Base-by-base conservation (phyloP, 2,888 invertebrate species). In the Thera obeliscata region DNA sequence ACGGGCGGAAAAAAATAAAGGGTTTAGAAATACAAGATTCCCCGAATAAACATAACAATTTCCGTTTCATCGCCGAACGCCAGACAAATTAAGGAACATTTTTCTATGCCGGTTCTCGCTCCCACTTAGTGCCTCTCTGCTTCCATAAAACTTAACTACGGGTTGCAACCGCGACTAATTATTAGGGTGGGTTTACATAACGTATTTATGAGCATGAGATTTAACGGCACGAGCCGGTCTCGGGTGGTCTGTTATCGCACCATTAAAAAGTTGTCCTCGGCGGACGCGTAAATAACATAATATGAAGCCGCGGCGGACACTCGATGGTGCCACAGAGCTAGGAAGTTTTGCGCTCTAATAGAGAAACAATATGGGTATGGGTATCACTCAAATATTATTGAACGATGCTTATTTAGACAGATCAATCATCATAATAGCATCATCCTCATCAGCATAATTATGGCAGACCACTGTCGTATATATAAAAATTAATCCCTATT, bases 181-280 rank as follows among this genome's bases (percentile, higher is more conserved):
- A 93, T 93, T 88, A 92, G 92, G 93, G 92, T 89, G 85, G 91
- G 92, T 91, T 93, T 92, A 92, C 93, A 93, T 93, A 91, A 90
- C 89, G 85, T 93, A 93, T 93, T 93, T 93, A 93, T 92, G 93
- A 90, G 88, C 87, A 85, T 81, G 89, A 91, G 92, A 92, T 93
- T 93, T 91, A 90, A 89, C 89, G 87, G 86, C 84, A 86, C 82
- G 83, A 80, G 82, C 81, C 81, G 85, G 87, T 90, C 91, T 91
- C 91, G 88, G 89, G 88, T 89, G 93, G 90, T 91, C 92, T 89
- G 93, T 93, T 93, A 93, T 93, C 92, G 87, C 85, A 84, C 88
- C 86, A 91, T 93, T 93, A 92, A 91, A 92, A 93, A 93, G 89
- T 93, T 91, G 92, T 90, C 87, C 92, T 90, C 92, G 77, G 85